phyloP scores from a whole-genome alignment of 2,113 vertebrate species.

The Elachura formosa region DNA sequence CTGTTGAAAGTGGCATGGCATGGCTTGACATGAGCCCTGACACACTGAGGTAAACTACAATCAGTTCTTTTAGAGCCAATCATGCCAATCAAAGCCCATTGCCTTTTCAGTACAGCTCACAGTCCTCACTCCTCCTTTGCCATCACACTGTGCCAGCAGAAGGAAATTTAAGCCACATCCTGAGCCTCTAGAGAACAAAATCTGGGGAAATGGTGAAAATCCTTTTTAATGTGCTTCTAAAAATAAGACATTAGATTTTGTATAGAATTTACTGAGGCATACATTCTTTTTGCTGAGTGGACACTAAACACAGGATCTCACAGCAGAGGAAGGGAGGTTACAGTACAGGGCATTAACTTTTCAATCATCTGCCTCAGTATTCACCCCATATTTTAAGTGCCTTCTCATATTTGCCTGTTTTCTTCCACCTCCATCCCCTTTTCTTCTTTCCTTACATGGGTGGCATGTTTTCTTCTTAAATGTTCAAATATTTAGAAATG shows the following conservation, averaged over 20 bases:
- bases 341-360: neutral
- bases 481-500: neutral
- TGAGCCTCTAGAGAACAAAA: neutral
- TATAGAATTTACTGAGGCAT: neutral
- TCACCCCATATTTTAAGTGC: slow-evolving; percentile 3
- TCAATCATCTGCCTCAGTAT: neutral
- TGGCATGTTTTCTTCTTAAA: neutral
- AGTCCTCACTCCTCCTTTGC: neutral
- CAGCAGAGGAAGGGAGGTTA: neutral
- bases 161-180: neutral
- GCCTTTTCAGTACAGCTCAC: neutral
- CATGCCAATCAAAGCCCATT: neutral
- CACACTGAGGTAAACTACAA: fast-evolving
- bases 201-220: neutral
- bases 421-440: neutral
- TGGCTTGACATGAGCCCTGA: neutral
- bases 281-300: neutral
- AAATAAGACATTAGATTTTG: neutral
- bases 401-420: neutral
- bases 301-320: neutral
- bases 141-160: neutral
- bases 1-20: neutral
- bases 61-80: neutral
- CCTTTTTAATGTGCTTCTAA: neutral
- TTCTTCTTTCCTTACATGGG: neutral